A percentile compares a stretch with the other conserved stretches of the same genome.
Conservation (phyloP, 2,797 vertebrate species). For the Gadopsis marmoratus region DNA sequence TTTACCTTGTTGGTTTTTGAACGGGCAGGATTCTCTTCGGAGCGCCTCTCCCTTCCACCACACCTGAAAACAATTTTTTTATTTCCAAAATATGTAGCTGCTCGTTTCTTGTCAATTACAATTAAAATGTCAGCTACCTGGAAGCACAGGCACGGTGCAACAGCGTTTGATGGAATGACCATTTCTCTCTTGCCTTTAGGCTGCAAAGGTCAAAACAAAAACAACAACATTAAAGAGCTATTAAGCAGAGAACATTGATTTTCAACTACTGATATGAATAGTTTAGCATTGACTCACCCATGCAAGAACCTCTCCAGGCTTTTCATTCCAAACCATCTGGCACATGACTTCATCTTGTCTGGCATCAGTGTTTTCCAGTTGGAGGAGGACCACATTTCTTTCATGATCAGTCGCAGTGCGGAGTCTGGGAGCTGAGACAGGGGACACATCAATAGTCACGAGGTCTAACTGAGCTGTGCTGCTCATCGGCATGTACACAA, state of each 20-base stretch:
- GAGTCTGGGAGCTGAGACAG: constrained; percentile 70
- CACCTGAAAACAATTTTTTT: constrained; percentile 59
- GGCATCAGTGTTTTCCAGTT: constrained; percentile 38
- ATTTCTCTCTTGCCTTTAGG: constrained; percentile 49
- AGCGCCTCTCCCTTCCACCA: constrained; percentile 62
- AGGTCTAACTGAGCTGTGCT: neutral
- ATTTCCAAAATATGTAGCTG: neutral
- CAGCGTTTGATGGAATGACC: constrained; percentile 55
- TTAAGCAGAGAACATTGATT: neutral
- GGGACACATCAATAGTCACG: neutral
- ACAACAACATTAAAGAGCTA: neutral
- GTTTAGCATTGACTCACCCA: constrained; percentile 72
- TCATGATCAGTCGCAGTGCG: constrained; percentile 32
- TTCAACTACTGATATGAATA: neutral
- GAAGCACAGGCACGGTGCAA: constrained; percentile 83
- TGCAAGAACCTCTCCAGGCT: constrained; percentile 20
- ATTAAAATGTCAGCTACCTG: constrained; percentile 67
- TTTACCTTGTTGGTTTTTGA: constrained; percentile 67
- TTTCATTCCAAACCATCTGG: constrained; percentile 58
- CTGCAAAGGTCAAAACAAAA: constrained; percentile 56
- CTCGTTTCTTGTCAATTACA: neutral
- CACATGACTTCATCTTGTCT: constrained; percentile 48
- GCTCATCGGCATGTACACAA: neutral
- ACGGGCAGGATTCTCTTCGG: constrained; percentile 73
- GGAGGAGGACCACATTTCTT: constrained; percentile 55